Evolutionary conservation across 92 coral and sea anemone genomes (phyloP), one percentile per base, ranked within the genome.

Genomic region (Zoanthus sociatus): DNA sequence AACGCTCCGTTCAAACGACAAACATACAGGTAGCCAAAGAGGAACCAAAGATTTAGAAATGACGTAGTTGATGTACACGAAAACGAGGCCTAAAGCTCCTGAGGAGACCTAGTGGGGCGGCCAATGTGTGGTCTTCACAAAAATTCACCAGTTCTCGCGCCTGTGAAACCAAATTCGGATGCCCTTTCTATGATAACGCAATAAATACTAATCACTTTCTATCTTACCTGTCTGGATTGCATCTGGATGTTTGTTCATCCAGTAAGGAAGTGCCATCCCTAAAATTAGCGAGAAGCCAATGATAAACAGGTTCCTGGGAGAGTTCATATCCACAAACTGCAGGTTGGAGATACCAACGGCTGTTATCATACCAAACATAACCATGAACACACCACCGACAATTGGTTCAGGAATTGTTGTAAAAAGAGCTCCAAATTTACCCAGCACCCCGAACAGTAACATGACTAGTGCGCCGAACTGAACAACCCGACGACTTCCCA

Each of bases 371-470:
- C 98, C 95, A 60, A 96, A 96, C 96, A 96, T 92, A 14, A 95
- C 89, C 82, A 96, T 93, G 86, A 96, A 96, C 17, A 96, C 94
- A 0, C 98, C 98, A 15, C 98, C 98, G 6, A 96, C 93, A 16
- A 96, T 96, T 47, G 98, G 98, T 33, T 96, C 94, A 33, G 98
- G 98, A 71, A 96, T 96, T 7, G 98, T 96, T 17, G 98, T 92
- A 85, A 96, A 96, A 7, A 96, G 89, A 3, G 98, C 98, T 11
- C 98, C 98, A 78, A 96, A 89, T 84, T 95, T 93, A 50, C 95
- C 96, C 70, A 95, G 90, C 13, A 95, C 90, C 13, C 96, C 98
- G 2, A 89, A 78, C 46, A 93, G 60, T 7, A 93, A 56, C 96
- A 95, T 93, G 56, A 95, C 67, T 5, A 91, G 20, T 0, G 94